These are phyloP conservation scores for Geotrupes spiniger DNA, from an alignment of 2,888 invertebrate species.

Conservation along the genomic window DNA sequence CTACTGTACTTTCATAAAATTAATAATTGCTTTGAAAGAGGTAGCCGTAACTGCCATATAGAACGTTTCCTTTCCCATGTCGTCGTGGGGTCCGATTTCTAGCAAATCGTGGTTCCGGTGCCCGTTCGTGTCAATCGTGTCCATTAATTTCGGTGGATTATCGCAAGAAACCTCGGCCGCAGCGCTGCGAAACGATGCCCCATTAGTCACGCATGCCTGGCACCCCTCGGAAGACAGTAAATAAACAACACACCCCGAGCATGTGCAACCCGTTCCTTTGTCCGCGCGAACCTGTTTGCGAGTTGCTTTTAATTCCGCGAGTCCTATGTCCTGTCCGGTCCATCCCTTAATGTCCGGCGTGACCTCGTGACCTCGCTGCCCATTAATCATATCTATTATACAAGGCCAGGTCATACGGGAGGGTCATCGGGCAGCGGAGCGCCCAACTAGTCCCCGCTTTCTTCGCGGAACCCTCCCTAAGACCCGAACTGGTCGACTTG, in stretches of 20 bases:
- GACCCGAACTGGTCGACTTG: slow-evolving; percentile 31
- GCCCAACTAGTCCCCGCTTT: slow-evolving; percentile 13
- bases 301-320: slow-evolving; percentile 40
- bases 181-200: slow-evolving; percentile 10
- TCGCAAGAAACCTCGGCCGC: not conserved
- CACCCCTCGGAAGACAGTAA: slow-evolving; percentile 36
- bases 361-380: slow-evolving; percentile 50
- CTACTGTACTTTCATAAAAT: too few species aligned
- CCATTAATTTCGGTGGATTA: slow-evolving; percentile 8
- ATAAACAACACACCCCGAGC: slow-evolving; percentile 45
- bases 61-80: slow-evolving; percentile 3
- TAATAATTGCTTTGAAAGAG: too few species aligned
- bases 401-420: slow-evolving; percentile 40
- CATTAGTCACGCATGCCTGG: slow-evolving; percentile 43
- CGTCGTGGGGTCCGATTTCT: not conserved
- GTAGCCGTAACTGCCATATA: not conserved
- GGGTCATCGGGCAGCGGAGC: slow-evolving; percentile 34
- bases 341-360: slow-evolving; percentile 48
- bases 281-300: slow-evolving; percentile 38
- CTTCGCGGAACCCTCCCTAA: slow-evolving; percentile 9
- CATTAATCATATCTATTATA: slow-evolving; percentile 53
- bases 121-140: slow-evolving; percentile 1
- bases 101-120: not conserved
- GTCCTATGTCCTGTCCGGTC: slow-evolving; percentile 40
- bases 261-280: slow-evolving; percentile 42